These are phyloP conservation scores for Pandemis heparana DNA, from an alignment of 2,888 invertebrate genomes.

Conservation along the genomic window DNA sequence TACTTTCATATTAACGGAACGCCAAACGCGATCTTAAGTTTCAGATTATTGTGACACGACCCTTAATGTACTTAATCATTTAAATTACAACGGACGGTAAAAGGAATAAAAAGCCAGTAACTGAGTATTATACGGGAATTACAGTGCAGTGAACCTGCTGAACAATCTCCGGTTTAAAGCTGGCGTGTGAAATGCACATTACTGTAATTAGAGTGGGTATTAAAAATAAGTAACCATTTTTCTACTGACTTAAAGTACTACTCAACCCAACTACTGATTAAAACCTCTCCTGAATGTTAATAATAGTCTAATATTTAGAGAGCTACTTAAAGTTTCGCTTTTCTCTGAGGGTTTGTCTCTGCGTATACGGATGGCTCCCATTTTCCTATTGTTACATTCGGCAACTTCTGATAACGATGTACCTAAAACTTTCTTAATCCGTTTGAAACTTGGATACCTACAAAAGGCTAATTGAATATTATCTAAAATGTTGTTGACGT, in stretches of 20 bases:
- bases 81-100: neutral
- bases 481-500: slow-evolving; percentile 63
- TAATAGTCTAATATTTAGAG: neutral
- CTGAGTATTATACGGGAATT: neutral
- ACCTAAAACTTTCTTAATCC: slow-evolving; percentile 34
- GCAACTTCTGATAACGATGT: slow-evolving; percentile 28
- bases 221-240: slow-evolving; percentile 1
- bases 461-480: slow-evolving; percentile 72
- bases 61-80: neutral
- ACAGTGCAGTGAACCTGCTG: neutral
- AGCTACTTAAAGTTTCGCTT: slow-evolving; percentile 10
- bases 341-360: slow-evolving; percentile 1
- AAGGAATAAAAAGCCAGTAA: neutral
- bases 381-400: slow-evolving; percentile 17
- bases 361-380: neutral
- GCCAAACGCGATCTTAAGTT: too few species aligned
- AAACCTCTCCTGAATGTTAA: neutral
- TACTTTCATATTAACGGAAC: too few species aligned
- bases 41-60: too few species aligned
- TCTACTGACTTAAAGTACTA: neutral
- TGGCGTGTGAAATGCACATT: slow-evolving; percentile 4
- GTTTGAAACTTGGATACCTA: slow-evolving; percentile 51
- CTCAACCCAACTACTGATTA: neutral
- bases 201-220: neutral
- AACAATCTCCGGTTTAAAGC: slow-evolving; percentile 2